Base-by-base conservation (phyloP, 2,113 vertebrate species). In the Tretioscincus oriximinensis region DNA sequence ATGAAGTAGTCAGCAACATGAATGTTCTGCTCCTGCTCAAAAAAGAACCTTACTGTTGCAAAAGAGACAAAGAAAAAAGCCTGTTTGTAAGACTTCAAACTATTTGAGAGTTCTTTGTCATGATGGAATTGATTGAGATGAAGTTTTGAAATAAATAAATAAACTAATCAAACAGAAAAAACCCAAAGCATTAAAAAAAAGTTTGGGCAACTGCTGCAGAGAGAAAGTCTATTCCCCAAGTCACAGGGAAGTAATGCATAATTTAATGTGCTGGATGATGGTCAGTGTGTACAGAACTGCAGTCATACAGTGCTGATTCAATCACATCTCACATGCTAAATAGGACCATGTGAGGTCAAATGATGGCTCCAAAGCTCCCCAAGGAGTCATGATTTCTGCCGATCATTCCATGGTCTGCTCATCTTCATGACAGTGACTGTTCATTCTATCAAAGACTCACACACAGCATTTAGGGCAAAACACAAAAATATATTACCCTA, bases 361-460 rank as follows among this genome's bases (percentile, higher is more conserved):
- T 9, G 54, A 35, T 71, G 51, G 26, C 63, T 71, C 51, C 61
- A 61, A 79, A 79, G 31, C 51, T 71, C 77, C 77, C 67, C 67
- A 61, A 79, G 77, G 77, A 79, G n/a, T 51, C 28, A 31, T 28
- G 22, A 61, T 9, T 61, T 71, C 70, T 79, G 67, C 4, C 71
- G 77, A 79, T 79, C 67, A 79, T 71, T 70, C 77, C 71, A 24
- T 71, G 77, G 67, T 67, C 61, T 71, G 54, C 35, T 79, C 67
- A 71, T 58, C 77, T 71, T 35, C 31, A 28, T 79, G 77, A 79
- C 77, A 79, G 65, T 21, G 12, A 41, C 29, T 41, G 49, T 45
- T 78, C 12, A 54, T 68, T 22, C 35, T 79, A 31, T 71, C 54
- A 70, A 70, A 79, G 29, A 28, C 31, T 6, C 70, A 51, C 51